phyloP scores from a whole-genome alignment of 1,140 invertebrate genomes.

The Meloidogyne chitwoodi region DNA sequence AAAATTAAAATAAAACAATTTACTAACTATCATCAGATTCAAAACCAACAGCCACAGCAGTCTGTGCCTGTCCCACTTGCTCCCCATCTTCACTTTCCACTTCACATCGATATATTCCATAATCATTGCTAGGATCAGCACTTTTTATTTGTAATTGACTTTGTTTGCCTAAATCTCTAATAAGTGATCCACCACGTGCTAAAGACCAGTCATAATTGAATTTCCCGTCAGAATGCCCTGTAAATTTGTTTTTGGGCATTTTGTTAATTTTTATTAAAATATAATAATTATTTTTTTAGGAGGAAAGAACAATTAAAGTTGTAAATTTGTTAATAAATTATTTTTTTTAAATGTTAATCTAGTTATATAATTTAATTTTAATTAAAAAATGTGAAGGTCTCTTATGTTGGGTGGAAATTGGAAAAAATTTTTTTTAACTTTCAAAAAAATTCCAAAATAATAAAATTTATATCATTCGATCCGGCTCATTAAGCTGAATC shows the following conservation, averaged over 20 bases:
- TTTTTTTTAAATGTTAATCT: background rate
- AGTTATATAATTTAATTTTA: background rate
- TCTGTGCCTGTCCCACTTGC: conserved; percentile 48
- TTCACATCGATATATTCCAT: conserved; percentile 58
- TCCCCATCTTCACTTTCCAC: conserved; percentile 58
- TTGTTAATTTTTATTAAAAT: background rate
- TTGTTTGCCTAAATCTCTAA: conserved; percentile 48
- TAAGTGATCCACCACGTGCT: conserved; percentile 51
- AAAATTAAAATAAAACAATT: conserved; percentile 4
- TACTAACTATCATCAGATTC: conserved; percentile 38
- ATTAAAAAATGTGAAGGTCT: too few relatives aligned
- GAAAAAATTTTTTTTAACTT: background rate
- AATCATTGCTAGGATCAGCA: conserved; percentile 57
- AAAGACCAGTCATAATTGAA: conserved; percentile 52
- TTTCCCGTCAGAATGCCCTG: conserved; percentile 36
- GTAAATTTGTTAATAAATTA: background rate
- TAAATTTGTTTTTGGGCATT: background rate
- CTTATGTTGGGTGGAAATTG: background rate
- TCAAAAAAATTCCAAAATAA: background rate
- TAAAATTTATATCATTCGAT: background rate
- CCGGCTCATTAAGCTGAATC: background rate
- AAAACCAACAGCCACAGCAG: conserved; percentile 54
- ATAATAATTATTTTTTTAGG: too few relatives aligned
- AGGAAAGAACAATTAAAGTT: background rate
- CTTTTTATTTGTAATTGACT: conserved; percentile 46